Evolutionary conservation across 1,140 invertebrate genomes (phyloP), one percentile per base, ranked within the genome.

Genomic region (Trichonephila clavata): DNA sequence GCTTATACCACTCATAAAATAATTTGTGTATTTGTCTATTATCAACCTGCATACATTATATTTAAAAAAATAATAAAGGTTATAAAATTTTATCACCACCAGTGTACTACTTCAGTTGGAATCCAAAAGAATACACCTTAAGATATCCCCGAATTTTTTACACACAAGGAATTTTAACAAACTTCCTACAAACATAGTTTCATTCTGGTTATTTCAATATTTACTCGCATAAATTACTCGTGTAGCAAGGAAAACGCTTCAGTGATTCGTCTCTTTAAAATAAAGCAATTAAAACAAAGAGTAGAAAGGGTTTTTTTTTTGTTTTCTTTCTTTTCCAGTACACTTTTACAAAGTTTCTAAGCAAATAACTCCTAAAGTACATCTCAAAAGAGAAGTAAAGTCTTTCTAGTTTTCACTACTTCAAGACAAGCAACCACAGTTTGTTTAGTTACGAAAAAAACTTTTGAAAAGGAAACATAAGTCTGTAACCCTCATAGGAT

Each of bases 401-500:
- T 50, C 50, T 50, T 50, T 50, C 50, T 43, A 39, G 21, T 81
- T 81, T 50, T 21, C 43, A 81, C 32, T 50, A 43, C 20, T 32
- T 50, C 43, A 43, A 81, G 39, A 81, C 20, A 81, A 32, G 21
- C 13, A 50, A 81, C 80, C 43, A 50, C 50, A 20, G 80, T 81
- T 81, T 10, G 43, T 50, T 10, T 43, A 39, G 13, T 32, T 39
- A 39, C 80, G 8, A 39, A 27, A 21, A 50, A 81, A 81, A 43
- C 8, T 39, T 8, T n/a, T 81, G 80, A 81, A 81, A 81, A 50
- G 32, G 80, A 43, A 81, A 81, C 77, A 20, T 81, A 81, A 81
- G 27, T 27, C 39, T 27, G 27, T 81, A n/a, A 18, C 32, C 80
- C 39, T 87, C 60, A 87, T 63, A 59, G 86, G 39, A 61, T 21